Conservation (phyloP, 1,140 invertebrate species). For the Probaryconus sp. region DNA sequence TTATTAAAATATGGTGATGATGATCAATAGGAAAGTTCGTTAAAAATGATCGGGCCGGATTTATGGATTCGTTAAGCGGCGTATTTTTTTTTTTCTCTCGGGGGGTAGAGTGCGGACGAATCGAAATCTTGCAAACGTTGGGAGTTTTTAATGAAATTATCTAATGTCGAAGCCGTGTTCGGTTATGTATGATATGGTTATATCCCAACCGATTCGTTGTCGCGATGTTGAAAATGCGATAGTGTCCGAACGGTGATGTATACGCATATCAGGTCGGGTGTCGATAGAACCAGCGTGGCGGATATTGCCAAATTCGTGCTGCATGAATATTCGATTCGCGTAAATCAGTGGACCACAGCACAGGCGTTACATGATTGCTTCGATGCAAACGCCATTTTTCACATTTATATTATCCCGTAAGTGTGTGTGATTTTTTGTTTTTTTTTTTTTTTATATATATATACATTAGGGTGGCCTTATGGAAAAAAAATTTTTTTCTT, state of each 20-base stretch:
- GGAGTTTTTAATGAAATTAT: conserved; percentile 59
- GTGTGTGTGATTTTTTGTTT: conserved; percentile 1
- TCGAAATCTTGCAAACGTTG: conserved; percentile 41
- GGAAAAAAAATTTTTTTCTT: no score
- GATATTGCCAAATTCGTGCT: conserved; percentile 73
- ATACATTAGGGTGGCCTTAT: conserved; percentile 1
- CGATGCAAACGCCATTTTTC: conserved; percentile 57
- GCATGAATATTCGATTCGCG: conserved; percentile 71
- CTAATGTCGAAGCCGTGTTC: conserved; percentile 45
- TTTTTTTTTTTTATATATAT: conserved; percentile 36
- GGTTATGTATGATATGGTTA: conserved; percentile 63
- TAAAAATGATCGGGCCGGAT: conserved; percentile 15
- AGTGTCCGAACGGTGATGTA: conserved; percentile 67
- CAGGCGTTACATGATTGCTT: conserved; percentile 60
- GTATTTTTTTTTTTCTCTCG: conserved; percentile 8
- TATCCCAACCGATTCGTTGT: conserved; percentile 63
- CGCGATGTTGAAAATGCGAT: conserved; percentile 62
- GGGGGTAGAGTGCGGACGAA: conserved; percentile 6
- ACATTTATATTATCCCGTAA: conserved; percentile 25
- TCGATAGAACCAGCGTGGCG: conserved; percentile 65
- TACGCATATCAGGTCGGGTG: conserved; percentile 65
- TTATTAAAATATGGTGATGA: conserved; percentile 14
- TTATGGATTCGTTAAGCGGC: conserved; percentile 18
- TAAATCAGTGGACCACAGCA: conserved; percentile 64
- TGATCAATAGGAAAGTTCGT: conserved; percentile 2